These are phyloP conservation scores for Leptosomus discolor DNA, from an alignment of 2,113 vertebrate genomes.

Conservation along the genomic window DNA sequence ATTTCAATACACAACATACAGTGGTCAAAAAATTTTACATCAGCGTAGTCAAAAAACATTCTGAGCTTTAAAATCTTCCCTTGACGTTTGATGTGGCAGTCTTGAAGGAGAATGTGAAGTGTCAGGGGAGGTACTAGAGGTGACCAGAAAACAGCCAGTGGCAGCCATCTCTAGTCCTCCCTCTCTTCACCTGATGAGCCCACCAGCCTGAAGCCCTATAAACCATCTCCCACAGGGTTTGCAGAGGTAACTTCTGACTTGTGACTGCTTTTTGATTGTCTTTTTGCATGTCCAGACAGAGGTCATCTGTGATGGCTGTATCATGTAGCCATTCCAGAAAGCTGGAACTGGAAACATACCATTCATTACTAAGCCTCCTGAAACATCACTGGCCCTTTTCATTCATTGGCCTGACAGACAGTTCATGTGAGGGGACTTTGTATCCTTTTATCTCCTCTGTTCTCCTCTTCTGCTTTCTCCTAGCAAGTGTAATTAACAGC, in stretches of 20 bases:
- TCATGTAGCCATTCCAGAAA: neutral
- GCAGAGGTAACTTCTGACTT: neutral
- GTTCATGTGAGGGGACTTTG: neutral
- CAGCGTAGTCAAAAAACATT: neutral
- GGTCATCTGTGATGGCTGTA: neutral
- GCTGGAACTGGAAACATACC: neutral
- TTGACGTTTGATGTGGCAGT: neutral
- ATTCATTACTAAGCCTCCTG: neutral
- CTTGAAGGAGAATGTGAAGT: neutral
- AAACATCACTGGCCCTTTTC: neutral
- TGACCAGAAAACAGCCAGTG: neutral
- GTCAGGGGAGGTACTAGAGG: neutral
- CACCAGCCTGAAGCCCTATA: neutral
- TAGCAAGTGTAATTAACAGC: neutral
- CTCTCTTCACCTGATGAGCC: neutral
- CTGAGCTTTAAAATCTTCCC: neutral
- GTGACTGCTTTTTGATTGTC: neutral
- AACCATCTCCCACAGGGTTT: fast-evolving
- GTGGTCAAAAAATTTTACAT: neutral
- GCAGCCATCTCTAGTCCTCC: neutral
- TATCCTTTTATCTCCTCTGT: neutral
- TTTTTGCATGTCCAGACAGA: neutral
- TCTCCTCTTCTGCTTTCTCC: neutral
- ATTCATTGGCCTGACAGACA: neutral
- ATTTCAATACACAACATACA: neutral